Percentiles rank a stretch among this genome's conserved stretches.
phyloP scores from a whole-genome alignment of 1,140 invertebrate genomes.

The Calycopis cecrops region DNA sequence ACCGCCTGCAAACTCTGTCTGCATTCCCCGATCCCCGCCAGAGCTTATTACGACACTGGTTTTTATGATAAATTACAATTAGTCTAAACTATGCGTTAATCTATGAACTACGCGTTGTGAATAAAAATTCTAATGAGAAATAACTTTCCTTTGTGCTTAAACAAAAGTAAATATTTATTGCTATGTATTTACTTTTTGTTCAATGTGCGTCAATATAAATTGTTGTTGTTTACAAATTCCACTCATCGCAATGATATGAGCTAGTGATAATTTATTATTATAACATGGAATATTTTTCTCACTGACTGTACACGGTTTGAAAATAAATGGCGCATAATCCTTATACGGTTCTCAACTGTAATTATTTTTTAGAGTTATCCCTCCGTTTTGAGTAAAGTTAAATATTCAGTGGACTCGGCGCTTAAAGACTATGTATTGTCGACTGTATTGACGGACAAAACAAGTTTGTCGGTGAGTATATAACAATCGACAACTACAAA shows the following conservation, averaged over 20 bases:
- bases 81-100: too few relatives aligned
- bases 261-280: background rate
- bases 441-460: slow-evolving; percentile 40
- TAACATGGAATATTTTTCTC: slow-evolving; percentile 5
- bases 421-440: slow-evolving; percentile 60
- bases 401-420: slow-evolving; percentile 46
- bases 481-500: background rate
- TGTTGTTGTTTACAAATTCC: slow-evolving; percentile 18
- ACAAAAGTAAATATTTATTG: too few relatives aligned
- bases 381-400: slow-evolving; percentile 57
- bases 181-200: too few relatives aligned
- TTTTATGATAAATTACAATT: too few relatives aligned
- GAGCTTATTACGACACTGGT: too few relatives aligned
- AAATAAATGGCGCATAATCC: slow-evolving; percentile 2
- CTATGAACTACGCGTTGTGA: too few relatives aligned
- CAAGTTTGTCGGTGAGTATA: slow-evolving; percentile 37
- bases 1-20: too few relatives aligned
- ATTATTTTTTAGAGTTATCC: slow-evolving; percentile 50
- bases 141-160: too few relatives aligned
- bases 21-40: too few relatives aligned
- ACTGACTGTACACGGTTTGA: slow-evolving; percentile 3
- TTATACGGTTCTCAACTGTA: background rate
- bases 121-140: too few relatives aligned
- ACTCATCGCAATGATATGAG: too few relatives aligned
- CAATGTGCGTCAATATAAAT: too few relatives aligned